Percentiles rank a stretch among this genome's conserved stretches.
Conservation (phyloP, 2,888 invertebrate species). For the Hedya salicella region DNA sequence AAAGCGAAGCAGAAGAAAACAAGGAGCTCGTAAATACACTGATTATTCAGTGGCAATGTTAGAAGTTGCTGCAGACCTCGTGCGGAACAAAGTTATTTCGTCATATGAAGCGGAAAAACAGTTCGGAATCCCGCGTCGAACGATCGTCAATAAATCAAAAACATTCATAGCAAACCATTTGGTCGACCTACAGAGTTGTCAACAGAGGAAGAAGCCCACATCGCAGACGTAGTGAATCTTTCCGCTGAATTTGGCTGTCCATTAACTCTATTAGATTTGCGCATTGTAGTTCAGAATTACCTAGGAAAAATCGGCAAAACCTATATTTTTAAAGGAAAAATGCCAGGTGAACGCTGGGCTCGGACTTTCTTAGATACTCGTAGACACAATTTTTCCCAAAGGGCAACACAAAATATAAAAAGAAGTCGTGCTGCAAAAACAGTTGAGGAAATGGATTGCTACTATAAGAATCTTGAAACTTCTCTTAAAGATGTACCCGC, state of each 20-base stretch:
- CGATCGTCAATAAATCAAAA: constrained; percentile 45
- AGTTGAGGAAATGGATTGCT: constrained; percentile 11
- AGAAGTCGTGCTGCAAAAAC: constrained; percentile 31
- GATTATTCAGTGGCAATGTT: constrained; percentile 6
- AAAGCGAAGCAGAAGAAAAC: constrained; percentile 2
- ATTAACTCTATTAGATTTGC: constrained; percentile 44
- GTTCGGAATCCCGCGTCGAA: constrained; percentile 45
- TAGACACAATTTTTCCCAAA: constrained; percentile 23
- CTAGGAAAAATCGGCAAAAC: constrained; percentile 34
- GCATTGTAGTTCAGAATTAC: constrained; percentile 44
- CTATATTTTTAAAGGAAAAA: constrained; percentile 39
- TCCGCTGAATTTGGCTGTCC: constrained; percentile 46
- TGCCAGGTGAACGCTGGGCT: constrained; percentile 44
- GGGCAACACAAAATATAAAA: constrained; percentile 36
- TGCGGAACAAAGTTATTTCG: constrained; percentile 13
- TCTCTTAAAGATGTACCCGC: constrained; percentile 7
- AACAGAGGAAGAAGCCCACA: constrained; percentile 44
- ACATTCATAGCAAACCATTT: constrained; percentile 40
- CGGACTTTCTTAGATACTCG: constrained; percentile 31
- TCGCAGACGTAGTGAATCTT: constrained; percentile 42
- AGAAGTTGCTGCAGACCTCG: constrained; percentile 11
- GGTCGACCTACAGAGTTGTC: constrained; percentile 44
- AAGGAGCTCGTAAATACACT: not conserved
- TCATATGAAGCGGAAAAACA: constrained; percentile 44
- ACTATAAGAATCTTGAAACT: constrained; percentile 7